Conservation (phyloP, 1,140 invertebrate genomes). For the Drosophila willistoni region DNA sequence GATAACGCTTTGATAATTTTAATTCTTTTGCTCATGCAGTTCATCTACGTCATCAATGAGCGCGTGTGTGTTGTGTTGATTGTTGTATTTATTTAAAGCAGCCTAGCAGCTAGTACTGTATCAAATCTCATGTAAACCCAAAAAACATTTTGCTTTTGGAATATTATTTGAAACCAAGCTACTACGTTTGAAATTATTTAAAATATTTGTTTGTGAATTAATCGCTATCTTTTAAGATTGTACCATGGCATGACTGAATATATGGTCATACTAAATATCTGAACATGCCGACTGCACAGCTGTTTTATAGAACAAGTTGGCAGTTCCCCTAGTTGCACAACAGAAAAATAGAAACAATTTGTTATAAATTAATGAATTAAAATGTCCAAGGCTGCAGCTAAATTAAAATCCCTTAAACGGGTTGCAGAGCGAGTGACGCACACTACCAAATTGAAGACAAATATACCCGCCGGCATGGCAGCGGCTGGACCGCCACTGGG, state of each 20-base stretch:
- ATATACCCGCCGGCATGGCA: constrained; percentile 94
- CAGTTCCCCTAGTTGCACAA: constrained; percentile 62
- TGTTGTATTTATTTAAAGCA: neutral
- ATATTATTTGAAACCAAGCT: neutral
- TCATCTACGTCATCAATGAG: constrained; percentile 2
- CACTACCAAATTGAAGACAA: constrained; percentile 88
- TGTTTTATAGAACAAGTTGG: constrained; percentile 12
- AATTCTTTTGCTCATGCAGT: neutral
- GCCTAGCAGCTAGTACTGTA: neutral
- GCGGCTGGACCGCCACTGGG: constrained; percentile 94
- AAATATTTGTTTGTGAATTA: neutral
- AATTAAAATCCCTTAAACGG: constrained; percentile 88
- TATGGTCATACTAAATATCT: neutral
- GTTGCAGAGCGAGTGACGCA: constrained; percentile 89
- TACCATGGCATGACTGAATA: neutral
- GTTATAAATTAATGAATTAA: constrained; percentile 61
- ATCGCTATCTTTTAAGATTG: neutral
- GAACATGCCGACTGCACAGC: neutral
- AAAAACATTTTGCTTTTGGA: neutral
- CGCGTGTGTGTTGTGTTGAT: neutral
- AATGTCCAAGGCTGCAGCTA: constrained; percentile 89
- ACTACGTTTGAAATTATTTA: neutral
- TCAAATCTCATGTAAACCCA: neutral
- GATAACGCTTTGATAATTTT: neutral
- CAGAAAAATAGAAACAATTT: constrained; percentile 19